Evolutionary conservation across 2,888 invertebrate species (phyloP), one percentile per base, ranked within the genome.

Genomic region (Aphodius sticticus): DNA sequence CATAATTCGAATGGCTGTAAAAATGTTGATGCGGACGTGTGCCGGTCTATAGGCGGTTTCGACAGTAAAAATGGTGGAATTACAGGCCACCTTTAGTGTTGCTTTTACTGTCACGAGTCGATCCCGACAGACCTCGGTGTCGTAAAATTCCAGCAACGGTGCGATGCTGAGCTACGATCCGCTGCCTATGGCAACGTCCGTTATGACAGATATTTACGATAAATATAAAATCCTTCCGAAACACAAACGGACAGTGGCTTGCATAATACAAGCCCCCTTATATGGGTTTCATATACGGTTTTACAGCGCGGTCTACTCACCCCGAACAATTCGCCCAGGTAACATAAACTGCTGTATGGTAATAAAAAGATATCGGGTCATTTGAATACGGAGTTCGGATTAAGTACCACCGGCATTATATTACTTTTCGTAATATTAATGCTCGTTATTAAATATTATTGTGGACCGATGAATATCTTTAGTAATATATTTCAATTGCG

Each of bases 21-120:
- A 53, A 53, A 53, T 1, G 53, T 53, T 53, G 53, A 53, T 53
- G 53, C 53, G 26, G 3, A 3, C 26, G 26, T 53, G 53, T 12
- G 12, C 53, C 7, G 12, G 53, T 5, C 53, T 12, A 53, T 53
- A 53, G 53, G 53, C 53, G 53, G 53, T 53, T 53, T 12, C 53
- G 53, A 53, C 53, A 53, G 53, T 53, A 53, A 53, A 53, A 53
- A 53, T 1, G n/a, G n/a, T 5, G 12, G 53, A 53, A 53, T 53
- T 53, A 53, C 53, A 53, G 53, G 53, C 7, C 53, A 53, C 53
- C 53, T 53, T 53, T 53, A 53, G 53, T 53, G 53, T 53, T 53
- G 53, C 53, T 53, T 53, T 53, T 53, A 53, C 53, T 53, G 53
- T 53, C 53, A 53, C 53, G 53, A 53, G 53, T 53, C 53, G 53